Percentiles rank a stretch among this genome's conserved stretches.
Conservation (phyloP, 2,888 invertebrate species). For the Ceriagrion tenellum region DNA sequence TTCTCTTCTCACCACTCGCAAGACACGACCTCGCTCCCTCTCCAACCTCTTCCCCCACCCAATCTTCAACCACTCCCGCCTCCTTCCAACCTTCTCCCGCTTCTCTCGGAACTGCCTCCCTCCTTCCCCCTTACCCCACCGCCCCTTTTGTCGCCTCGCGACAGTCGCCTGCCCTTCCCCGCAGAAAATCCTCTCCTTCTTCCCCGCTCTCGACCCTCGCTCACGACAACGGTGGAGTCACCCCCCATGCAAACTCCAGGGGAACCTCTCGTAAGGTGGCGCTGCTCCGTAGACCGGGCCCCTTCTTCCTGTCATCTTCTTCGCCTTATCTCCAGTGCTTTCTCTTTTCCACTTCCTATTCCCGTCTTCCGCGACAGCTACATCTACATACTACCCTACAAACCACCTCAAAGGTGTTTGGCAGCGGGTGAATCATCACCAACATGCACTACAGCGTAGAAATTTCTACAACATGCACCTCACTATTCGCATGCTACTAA, state of each 20-base stretch:
- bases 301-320: not conserved
- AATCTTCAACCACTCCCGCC: not conserved
- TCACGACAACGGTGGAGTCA: not conserved
- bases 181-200: not conserved
- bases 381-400: too few species aligned
- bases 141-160: not conserved
- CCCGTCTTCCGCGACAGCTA: too few species aligned
- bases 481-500: too few species aligned
- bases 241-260: not conserved
- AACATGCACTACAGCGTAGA: too few species aligned
- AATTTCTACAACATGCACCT: too few species aligned
- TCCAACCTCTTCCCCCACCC: not conserved
- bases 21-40: not conserved
- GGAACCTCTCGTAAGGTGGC: not conserved
- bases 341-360: not conserved
- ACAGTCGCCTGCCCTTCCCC: not conserved
- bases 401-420: too few species aligned
- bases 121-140: not conserved
- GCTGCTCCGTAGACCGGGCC: not conserved
- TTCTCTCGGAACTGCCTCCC: not conserved
- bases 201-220: not conserved
- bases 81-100: not conserved
- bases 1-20: constrained; percentile 55
- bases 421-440: too few species aligned
- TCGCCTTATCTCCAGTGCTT: not conserved